Evolutionary conservation across 2,113 vertebrate genomes (phyloP).

Genomic region (Tyrannus savana): DNA sequence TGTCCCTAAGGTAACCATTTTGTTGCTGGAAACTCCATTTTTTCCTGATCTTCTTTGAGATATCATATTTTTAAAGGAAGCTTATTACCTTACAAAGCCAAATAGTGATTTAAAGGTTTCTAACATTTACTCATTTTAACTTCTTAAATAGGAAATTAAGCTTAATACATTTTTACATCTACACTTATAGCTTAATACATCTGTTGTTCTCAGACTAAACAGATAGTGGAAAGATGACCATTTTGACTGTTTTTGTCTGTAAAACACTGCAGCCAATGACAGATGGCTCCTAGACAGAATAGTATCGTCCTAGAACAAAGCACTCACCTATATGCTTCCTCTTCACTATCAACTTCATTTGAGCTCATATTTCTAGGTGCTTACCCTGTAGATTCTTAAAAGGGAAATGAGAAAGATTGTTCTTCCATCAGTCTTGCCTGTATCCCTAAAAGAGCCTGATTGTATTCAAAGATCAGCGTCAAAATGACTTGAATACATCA

Average conservation of each 20-base stretch:
- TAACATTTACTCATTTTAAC: not conserved
- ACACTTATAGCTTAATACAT: not conserved
- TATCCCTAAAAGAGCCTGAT: not conserved
- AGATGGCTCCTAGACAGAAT: not conserved
- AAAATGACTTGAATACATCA: not conserved
- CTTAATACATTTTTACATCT: not conserved
- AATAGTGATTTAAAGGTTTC: not conserved
- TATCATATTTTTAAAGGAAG: not conserved
- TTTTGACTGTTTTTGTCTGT: not conserved
- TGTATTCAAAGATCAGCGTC: not conserved
- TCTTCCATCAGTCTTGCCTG: not conserved
- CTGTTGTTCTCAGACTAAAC: not conserved
- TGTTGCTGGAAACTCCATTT: not conserved
- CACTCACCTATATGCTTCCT: not conserved
- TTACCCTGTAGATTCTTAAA: not conserved
- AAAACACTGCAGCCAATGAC: not conserved
- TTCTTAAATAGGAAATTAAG: not conserved
- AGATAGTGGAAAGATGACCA: not conserved
- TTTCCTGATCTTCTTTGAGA: not conserved
- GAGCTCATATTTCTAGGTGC: not conserved
- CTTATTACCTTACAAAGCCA: not conserved
- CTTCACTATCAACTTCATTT: not conserved
- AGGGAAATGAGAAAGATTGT: not conserved
- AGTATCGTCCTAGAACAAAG: not conserved
- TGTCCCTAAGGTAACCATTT: not conserved